Evolutionary conservation across 2,797 vertebrate genomes (phyloP).

Genomic region (Pyrocephalus nanus): DNA sequence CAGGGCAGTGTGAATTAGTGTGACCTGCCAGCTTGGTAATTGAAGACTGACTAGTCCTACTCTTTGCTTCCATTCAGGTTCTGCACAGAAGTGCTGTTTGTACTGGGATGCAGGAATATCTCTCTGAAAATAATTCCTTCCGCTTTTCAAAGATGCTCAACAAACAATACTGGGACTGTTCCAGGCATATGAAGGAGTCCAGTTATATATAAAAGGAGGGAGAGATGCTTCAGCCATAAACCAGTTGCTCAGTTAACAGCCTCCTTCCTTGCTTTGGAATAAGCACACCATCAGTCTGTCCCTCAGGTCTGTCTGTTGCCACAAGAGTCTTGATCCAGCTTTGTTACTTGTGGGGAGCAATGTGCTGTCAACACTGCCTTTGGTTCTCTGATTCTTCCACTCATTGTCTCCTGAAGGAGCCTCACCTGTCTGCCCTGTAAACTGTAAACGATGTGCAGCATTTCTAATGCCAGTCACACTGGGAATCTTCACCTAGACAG

Average conservation of each 20-base stretch:
- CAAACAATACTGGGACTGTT: not conserved
- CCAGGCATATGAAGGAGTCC: not conserved
- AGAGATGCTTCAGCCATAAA: not conserved
- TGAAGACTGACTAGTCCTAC: not conserved
- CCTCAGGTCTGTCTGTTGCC: not conserved
- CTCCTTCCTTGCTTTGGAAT: not conserved
- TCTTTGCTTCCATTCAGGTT: not conserved
- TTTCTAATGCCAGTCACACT: accelerated
- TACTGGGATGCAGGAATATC: not conserved
- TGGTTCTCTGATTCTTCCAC: not conserved
- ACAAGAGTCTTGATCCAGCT: not conserved
- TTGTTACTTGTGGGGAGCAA: not conserved
- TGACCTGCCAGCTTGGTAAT: not conserved
- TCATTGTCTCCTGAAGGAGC: not conserved
- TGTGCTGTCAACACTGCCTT: not conserved
- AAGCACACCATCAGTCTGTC: accelerated
- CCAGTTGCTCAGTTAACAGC: not conserved
- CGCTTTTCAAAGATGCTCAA: not conserved
- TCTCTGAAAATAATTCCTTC: not conserved
- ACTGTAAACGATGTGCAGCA: not conserved
- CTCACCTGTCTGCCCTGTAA: not conserved
- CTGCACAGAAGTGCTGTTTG: not conserved
- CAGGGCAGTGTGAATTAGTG: not conserved
- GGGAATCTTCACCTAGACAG: not conserved
- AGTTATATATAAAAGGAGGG: not conserved